phyloP scores from a whole-genome alignment of 2,797 vertebrate genomes.

The Peromyscus melanophrys region DNA sequence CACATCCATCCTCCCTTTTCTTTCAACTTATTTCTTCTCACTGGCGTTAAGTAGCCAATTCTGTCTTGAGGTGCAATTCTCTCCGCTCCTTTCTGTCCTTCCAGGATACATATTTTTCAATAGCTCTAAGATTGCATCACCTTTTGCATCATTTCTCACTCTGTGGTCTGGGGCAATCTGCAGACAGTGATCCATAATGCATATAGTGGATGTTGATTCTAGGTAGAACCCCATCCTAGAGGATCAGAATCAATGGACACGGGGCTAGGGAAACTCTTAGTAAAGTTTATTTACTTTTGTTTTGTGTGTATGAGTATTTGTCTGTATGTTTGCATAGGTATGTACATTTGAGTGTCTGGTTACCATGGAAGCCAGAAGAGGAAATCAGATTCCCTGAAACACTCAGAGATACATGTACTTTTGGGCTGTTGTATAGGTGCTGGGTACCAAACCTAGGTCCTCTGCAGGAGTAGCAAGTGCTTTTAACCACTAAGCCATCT shows the following conservation, averaged over 20 bases:
- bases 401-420: too few relatives aligned
- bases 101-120: not conserved
- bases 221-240: not conserved
- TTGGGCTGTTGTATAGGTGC: not conserved
- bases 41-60: not conserved
- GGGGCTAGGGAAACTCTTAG: not conserved
- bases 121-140: not conserved
- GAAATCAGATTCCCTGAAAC: not conserved
- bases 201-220: not conserved
- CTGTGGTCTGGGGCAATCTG: not conserved
- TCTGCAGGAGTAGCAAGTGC: not conserved
- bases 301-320: not conserved
- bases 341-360: not conserved
- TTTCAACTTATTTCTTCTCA: not conserved
- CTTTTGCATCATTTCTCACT: not conserved
- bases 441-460: not conserved
- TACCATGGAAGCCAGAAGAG: not conserved
- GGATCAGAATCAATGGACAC: not conserved
- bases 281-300: not conserved
- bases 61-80: not conserved
- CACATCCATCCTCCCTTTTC: not conserved
- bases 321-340: too few relatives aligned
- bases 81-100: not conserved
- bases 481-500: not conserved
- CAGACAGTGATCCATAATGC: not conserved